Conservation (phyloP, 1,140 invertebrate species). For the Samia ricini region DNA sequence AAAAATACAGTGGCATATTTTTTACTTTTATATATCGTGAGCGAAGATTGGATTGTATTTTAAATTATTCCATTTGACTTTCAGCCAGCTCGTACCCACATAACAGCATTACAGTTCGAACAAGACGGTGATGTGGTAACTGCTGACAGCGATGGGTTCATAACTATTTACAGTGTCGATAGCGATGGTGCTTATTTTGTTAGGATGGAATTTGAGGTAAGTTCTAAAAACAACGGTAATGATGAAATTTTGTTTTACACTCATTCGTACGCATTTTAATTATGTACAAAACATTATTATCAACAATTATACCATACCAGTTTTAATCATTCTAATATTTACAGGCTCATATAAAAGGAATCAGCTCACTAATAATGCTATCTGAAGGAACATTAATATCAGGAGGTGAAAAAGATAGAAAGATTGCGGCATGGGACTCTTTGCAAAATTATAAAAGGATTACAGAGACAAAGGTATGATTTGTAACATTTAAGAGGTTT, state of each 20-base stretch:
- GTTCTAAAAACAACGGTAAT: neutral
- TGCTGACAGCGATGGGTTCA: constrained; percentile 95
- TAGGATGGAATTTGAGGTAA: constrained; percentile 89
- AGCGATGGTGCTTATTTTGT: constrained; percentile 93
- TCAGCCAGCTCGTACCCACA: constrained; percentile 87
- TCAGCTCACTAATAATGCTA: constrained; percentile 91
- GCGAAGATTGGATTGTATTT: too few species aligned
- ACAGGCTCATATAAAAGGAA: constrained; percentile 90
- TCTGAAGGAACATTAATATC: constrained; percentile 93
- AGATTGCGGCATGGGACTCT: constrained; percentile 95
- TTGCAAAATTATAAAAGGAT: constrained; percentile 94
- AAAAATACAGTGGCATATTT: too few species aligned
- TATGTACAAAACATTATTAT: too few species aligned
- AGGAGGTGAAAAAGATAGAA: constrained; percentile 92
- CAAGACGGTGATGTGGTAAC: constrained; percentile 96
- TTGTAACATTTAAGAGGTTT: neutral
- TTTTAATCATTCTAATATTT: too few species aligned
- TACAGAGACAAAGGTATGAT: constrained; percentile 87
- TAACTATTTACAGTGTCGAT: constrained; percentile 95
- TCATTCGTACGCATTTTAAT: too few species aligned
- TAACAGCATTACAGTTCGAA: constrained; percentile 93
- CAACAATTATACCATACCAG: too few species aligned
- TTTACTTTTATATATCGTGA: too few species aligned
- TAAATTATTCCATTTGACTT: constrained; percentile 23
- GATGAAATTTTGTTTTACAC: too few species aligned